Conservation (phyloP, 1,140 invertebrate genomes). For the Pseudomyrmex dendroicus region DNA sequence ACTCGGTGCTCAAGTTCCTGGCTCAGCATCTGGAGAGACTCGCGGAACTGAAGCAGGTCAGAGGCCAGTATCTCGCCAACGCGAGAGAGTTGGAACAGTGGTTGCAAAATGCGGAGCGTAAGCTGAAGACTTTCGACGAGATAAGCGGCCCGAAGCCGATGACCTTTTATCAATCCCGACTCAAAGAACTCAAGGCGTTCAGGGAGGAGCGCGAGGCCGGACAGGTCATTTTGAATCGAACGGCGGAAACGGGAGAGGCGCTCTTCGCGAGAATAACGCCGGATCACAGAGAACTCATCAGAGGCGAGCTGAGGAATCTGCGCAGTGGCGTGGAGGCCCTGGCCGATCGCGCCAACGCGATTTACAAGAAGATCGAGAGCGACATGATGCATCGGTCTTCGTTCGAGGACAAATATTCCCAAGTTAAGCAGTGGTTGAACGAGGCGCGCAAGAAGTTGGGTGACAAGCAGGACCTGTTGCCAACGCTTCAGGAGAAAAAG, state of each 20-base stretch:
- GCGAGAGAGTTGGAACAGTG: conserved; percentile 91
- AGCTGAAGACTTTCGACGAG: conserved; percentile 89
- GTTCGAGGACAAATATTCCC: conserved; percentile 94
- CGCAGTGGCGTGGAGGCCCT: conserved; percentile 93
- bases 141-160: conserved; percentile 88
- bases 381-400: conserved; percentile 94
- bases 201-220: conserved; percentile 92
- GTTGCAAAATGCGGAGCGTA: conserved; percentile 90
- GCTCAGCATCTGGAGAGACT: conserved; percentile 89
- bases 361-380: conserved; percentile 94
- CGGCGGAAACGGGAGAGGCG: conserved; percentile 94
- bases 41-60: conserved; percentile 88
- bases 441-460: conserved; percentile 90
- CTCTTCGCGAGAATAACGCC: conserved; percentile 94
- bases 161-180: conserved; percentile 88
- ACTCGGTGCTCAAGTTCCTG: conserved; percentile 91
- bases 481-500: conserved; percentile 94
- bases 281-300: conserved; percentile 93
- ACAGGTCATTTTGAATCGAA: conserved; percentile 91
- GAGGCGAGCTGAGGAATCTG: conserved; percentile 92
- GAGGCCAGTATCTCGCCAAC: conserved; percentile 88
- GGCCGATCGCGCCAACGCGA: conserved; percentile 92
- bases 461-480: conserved; percentile 88
- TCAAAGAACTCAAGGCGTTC: conserved; percentile 91
- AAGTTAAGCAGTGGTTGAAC: conserved; percentile 92